phyloP scores from a whole-genome alignment of 2,113 vertebrate species.

The Xiphias gladius region DNA sequence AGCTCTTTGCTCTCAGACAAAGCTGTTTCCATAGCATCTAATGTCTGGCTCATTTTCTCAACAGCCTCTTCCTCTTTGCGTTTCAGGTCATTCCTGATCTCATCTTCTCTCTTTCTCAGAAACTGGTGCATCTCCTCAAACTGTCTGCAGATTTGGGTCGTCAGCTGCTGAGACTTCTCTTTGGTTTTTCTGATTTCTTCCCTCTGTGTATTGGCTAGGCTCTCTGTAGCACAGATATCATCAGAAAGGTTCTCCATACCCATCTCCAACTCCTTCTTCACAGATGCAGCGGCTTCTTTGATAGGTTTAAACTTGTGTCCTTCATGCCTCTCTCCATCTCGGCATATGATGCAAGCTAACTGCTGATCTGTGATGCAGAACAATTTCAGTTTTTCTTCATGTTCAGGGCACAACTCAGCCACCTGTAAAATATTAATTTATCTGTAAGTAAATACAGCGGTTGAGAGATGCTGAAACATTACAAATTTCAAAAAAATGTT shows the following conservation, averaged over 20 bases:
- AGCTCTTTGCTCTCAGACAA: constrained; percentile 51
- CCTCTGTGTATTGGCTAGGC: constrained; percentile 44
- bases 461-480: too few species aligned
- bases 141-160: constrained; percentile 45
- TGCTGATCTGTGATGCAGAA: constrained; percentile 75
- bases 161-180: constrained; percentile 53
- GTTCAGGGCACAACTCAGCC: constrained; percentile 60
- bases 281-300: constrained; percentile 53
- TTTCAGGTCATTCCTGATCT: constrained; percentile 57
- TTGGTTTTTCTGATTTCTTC: constrained; percentile 51
- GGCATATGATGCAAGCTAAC: constrained; percentile 72
- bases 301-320: constrained; percentile 73
- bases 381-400: constrained; percentile 76
- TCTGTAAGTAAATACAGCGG: not conserved
- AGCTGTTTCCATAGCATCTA: constrained; percentile 27
- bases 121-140: constrained; percentile 73
- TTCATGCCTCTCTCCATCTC: constrained; percentile 66
- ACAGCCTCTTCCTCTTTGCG: constrained; percentile 16
- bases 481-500: too few species aligned
- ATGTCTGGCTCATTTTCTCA: constrained; percentile 36
- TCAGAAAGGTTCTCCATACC: constrained; percentile 13
- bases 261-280: constrained; percentile 49
- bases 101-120: constrained; percentile 64
- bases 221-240: constrained; percentile 31
- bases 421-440: not conserved